Evolutionary conservation across 2,113 vertebrate genomes (phyloP), one percentile per base, ranked within the genome.

Genomic region (Ctenodactylus gundi): DNA sequence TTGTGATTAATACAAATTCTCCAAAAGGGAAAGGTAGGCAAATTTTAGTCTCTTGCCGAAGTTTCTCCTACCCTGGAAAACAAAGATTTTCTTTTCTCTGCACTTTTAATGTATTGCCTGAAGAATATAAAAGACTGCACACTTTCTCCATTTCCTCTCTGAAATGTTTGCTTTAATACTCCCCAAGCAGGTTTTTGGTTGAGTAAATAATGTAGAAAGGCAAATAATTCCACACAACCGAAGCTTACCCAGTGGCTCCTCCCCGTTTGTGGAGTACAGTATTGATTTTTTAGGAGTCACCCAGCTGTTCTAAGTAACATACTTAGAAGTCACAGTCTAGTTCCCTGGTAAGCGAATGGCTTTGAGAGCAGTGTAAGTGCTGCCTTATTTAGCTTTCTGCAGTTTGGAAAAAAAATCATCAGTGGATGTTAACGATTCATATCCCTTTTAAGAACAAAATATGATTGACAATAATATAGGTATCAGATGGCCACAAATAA

Each of bases 201-300:
- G 20, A 39, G 84, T 94, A 92, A 95, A 93, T 89, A 94, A 77
- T 34, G 4, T 93, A 18, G 53, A 90, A 93, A 51, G 44, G 55
- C 57, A 94, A 95, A 95, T 95, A 85, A 88, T 39, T 91, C 41
- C 31, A 85, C 62, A 85, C 20, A 31, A 20, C 44, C 65, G 53
- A 65, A 39, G 67, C 95, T 95, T 96, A 95, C 94, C 67, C 81
- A 93, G 60, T 90, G 88, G 91, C 88, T 95, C 57, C 67, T 64
- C 4, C n/a, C 13, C 9, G 31, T 41, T 1, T 82, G 14, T 27
- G 3, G 27, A 60, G 44, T 46, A 20, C 23, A 51, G 20, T 96
- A 75, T 96, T 98, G 96, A 96, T 83, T 93, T 97, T 96, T 88
- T 21, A 91, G 73, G 86, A 94, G 94, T 84, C 70, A 31, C 93